Evolutionary conservation across 2,113 vertebrate genomes (phyloP), one percentile per base, ranked within the genome.

Genomic region (Dicaeum eximium): DNA sequence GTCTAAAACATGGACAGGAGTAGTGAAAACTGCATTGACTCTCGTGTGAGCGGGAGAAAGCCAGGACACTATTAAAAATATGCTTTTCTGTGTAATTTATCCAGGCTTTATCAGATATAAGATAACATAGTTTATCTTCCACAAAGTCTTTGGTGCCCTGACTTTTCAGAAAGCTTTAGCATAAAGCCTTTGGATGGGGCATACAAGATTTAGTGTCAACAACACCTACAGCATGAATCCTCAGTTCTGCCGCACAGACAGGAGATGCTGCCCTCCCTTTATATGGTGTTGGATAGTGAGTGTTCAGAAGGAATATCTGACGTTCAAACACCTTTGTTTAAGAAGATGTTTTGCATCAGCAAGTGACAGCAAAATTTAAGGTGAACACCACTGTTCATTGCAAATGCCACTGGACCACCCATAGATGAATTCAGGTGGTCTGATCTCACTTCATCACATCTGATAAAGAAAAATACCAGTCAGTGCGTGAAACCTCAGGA

Each of bases 401-500:
- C 15, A 61, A 0, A 1, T 28, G 62, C 33, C 56, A 54, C 14
- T 35, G 47, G n/a, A 64, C 18, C 15, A 65, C 18, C 28, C 51
- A 33, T 0, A 3, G 8, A 9, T 56, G 47, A 62, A 28, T 44
- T 61, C 18, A 20, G 37, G 23, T 47, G 27, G 15, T n/a, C 13
- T 2, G 15, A 58, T 24, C 56, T 27, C 47, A 73, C 37, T n/a
- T 79, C 9, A 10, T 80, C 47, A 21, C 14, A 20, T 23, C 28
- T 22, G 22, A 74, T n/a, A 42, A 65, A 45, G 20, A 20, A 71
- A 73, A 80, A n/a, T 14, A 71, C 9, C 25, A 33, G 44, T 20
- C 38, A 64, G 4, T 0, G 0, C 0, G 0, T 33, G 33, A 66
- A 62, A 86, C n/a, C 50, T 77, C 62, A 30, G 60, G 47, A 44